Conservation (phyloP, 2,113 vertebrate genomes). For the Girardinichthys multiradiatus region DNA sequence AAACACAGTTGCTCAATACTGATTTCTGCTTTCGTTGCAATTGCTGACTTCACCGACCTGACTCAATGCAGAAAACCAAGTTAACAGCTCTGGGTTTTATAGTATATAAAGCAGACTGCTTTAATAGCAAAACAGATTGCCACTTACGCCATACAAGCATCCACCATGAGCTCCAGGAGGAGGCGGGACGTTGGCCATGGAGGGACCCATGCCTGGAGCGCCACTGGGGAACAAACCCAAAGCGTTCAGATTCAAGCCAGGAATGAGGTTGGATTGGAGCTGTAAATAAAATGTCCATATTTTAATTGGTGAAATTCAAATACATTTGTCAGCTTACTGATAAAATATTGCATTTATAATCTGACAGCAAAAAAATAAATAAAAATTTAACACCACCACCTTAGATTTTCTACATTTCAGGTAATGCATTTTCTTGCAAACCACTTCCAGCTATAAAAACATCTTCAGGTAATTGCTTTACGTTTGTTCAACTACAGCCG, state of each 20-base stretch:
- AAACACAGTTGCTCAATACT: constrained; percentile 41
- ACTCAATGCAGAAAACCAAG: constrained; percentile 1
- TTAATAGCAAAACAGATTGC: neutral
- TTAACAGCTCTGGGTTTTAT: neutral
- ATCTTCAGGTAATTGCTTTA: neutral
- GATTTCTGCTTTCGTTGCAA: neutral
- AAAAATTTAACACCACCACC: neutral
- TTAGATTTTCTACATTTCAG: neutral
- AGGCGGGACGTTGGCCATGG: constrained; percentile 87
- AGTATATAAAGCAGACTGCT: no score
- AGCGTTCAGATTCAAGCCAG: constrained; percentile 97
- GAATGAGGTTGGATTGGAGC: constrained; percentile 99
- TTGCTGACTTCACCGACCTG: constrained; percentile 1
- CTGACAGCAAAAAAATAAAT: neutral
- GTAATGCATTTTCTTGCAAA: no score
- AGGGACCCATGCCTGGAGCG: constrained; percentile 88
- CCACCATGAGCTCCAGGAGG: constrained; percentile 87
- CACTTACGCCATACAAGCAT: constrained; percentile 92
- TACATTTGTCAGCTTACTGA: constrained; percentile 6
- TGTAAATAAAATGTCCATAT: constrained; percentile 63
- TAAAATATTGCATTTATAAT: neutral
- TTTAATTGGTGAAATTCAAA: neutral
- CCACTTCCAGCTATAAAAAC: neutral
- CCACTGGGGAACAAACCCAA: constrained; percentile 95
- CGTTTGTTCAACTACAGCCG: no score